These are phyloP conservation scores for Vesta saturnalis DNA, from an alignment of 2,888 invertebrate species.

Conservation along the genomic window DNA sequence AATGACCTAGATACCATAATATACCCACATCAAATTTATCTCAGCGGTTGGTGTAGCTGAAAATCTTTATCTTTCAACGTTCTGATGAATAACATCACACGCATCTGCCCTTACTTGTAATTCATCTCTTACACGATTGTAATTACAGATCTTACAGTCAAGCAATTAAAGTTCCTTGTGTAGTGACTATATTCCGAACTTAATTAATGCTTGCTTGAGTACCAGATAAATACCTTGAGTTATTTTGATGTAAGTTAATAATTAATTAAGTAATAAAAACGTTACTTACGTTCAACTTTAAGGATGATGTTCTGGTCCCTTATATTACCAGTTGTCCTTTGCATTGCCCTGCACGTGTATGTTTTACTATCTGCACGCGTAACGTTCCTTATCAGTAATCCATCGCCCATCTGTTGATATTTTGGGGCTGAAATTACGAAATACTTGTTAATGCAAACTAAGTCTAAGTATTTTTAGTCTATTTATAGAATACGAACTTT, in stretches of 20 bases:
- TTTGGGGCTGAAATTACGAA: slow-evolving; percentile 56
- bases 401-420: slow-evolving; percentile 65
- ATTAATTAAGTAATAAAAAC: slow-evolving; percentile 16
- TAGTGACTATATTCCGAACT: slow-evolving; percentile 41
- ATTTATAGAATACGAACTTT: no score
- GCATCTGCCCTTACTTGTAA: slow-evolving; percentile 39
- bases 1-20: slow-evolving; percentile 1
- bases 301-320: slow-evolving; percentile 66
- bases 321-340: slow-evolving; percentile 65
- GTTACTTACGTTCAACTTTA: slow-evolving; percentile 69
- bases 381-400: slow-evolving; percentile 67
- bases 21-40: slow-evolving; percentile 22
- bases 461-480: not conserved
- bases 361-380: slow-evolving; percentile 66
- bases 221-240: slow-evolving; percentile 40
- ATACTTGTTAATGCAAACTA: not conserved
- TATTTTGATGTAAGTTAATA: slow-evolving; percentile 30
- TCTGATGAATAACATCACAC: slow-evolving; percentile 35
- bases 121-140: slow-evolving; percentile 44
- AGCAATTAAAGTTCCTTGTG: slow-evolving; percentile 44
- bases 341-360: slow-evolving; percentile 69
- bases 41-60: slow-evolving; percentile 18
- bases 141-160: slow-evolving; percentile 45
- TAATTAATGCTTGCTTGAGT: slow-evolving; percentile 43
- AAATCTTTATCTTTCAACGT: slow-evolving; percentile 22